A percentile compares a stretch with the other conserved stretches of the same genome.
These are phyloP conservation scores for Aelia acuminata DNA, from an alignment of 2,888 invertebrate genomes.

Conservation along the genomic window DNA sequence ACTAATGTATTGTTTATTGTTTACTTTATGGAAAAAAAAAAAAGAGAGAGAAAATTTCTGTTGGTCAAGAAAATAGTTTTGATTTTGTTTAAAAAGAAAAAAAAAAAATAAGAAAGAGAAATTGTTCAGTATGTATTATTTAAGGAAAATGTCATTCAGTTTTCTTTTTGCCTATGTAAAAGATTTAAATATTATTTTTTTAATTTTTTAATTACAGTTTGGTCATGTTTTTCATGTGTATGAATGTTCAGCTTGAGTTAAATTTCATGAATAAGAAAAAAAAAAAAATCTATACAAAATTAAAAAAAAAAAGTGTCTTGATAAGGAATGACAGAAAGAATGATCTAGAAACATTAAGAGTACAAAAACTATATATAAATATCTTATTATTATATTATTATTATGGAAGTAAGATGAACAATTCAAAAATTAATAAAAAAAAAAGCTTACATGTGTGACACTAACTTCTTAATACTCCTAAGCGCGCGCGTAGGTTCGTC, in stretches of 20 bases:
- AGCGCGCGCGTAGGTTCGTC: conserved; percentile 54
- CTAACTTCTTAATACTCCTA: conserved; percentile 59
- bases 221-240: conserved; percentile 13
- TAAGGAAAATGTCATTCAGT: neutral
- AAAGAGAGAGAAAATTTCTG: neutral
- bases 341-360: conserved; percentile 55
- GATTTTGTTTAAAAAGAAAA: neutral
- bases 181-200: conserved; percentile 26
- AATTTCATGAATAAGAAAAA: neutral
- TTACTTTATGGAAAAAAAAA: neutral
- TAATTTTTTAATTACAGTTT: conserved; percentile 31
- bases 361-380: conserved; percentile 55
- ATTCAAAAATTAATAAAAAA: neutral
- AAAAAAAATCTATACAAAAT: neutral
- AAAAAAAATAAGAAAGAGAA: neutral
- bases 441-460: conserved; percentile 59
- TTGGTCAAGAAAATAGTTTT: neutral
- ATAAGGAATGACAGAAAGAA: conserved; percentile 52
- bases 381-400: conserved; percentile 54
- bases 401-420: conserved; percentile 56
- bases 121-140: conserved; percentile 15
- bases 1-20: conserved; percentile 6
- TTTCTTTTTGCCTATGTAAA: conserved; percentile 28
- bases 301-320: conserved; percentile 53
- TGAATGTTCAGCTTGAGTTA: conserved; percentile 49